Evolutionary conservation across 2,113 vertebrate species (phyloP).

Genomic region (Cebus imitator): DNA sequence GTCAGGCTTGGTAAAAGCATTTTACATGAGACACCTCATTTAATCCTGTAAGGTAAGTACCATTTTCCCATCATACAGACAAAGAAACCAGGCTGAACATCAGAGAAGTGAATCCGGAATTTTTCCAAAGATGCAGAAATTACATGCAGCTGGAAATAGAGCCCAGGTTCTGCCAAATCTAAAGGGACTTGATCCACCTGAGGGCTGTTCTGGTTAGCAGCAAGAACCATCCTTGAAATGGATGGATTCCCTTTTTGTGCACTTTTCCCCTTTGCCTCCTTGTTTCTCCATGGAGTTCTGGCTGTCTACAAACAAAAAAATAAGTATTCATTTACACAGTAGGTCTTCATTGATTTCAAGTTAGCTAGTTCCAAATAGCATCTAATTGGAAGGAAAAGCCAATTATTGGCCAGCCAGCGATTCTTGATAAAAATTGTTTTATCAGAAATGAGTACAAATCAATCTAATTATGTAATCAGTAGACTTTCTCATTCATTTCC

Average conservation of each 20-base stretch:
- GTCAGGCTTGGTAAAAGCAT: neutral
- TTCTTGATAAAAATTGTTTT: conserved; percentile 18
- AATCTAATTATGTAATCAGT: neutral
- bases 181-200: neutral
- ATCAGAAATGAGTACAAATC: neutral
- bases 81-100: neutral
- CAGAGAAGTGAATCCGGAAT: neutral
- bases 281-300: neutral
- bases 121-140: neutral
- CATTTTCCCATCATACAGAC: neutral
- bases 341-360: neutral
- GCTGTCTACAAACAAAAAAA: neutral
- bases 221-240: neutral
- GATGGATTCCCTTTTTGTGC: neutral
- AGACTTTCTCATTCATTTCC: neutral
- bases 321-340: neutral
- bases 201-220: neutral
- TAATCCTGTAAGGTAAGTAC: neutral
- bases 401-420: neutral
- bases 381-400: neutral
- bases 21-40: neutral
- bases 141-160: neutral
- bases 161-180: neutral
- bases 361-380: neutral
- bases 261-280: neutral